phyloP scores from a whole-genome alignment of 2,888 invertebrate species.

The Stenodera caucasica region DNA sequence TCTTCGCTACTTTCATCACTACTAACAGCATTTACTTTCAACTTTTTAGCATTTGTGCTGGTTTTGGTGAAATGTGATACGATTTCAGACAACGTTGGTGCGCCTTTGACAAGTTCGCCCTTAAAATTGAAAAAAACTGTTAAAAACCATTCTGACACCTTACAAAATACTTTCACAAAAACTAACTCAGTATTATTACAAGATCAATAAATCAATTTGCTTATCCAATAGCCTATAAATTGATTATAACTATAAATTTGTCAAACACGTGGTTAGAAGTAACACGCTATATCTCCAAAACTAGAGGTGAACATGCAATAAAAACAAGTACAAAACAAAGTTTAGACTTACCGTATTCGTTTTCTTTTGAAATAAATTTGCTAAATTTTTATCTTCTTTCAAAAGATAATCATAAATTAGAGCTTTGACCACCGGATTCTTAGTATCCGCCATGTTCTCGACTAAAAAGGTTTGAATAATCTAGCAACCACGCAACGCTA shows the following conservation, averaged over 20 bases:
- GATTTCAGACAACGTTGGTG: conserved; percentile 67
- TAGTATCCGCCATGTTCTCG: conserved; percentile 53
- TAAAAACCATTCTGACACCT: conserved; percentile 7
- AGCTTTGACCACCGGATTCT: conserved; percentile 56
- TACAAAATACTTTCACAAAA: no score
- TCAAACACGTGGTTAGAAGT: conserved; percentile 17
- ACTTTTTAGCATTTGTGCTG: conserved; percentile 55
- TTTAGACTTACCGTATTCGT: conserved; percentile 71
- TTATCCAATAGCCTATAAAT: no score
- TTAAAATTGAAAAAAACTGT: conserved; percentile 52
- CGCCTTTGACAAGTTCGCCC: conserved; percentile 66
- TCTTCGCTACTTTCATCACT: conserved; percentile 40
- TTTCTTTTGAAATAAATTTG: conserved; percentile 70
- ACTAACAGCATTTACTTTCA: conserved; percentile 30
- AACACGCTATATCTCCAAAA: not conserved
- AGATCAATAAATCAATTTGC: not conserved
- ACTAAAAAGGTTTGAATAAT: conserved; percentile 12
- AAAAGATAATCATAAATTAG: conserved; percentile 68
- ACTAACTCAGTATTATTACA: not conserved
- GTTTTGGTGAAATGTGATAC: conserved; percentile 61
- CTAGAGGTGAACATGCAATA: conserved; percentile 18
- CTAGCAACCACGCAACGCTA: not conserved
- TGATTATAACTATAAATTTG: no score
- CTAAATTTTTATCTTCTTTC: conserved; percentile 66
- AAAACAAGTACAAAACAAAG: conserved; percentile 12